These are phyloP conservation scores for Gadopsis bispinosus DNA, from an alignment of 2,797 vertebrate genomes.

Conservation along the genomic window DNA sequence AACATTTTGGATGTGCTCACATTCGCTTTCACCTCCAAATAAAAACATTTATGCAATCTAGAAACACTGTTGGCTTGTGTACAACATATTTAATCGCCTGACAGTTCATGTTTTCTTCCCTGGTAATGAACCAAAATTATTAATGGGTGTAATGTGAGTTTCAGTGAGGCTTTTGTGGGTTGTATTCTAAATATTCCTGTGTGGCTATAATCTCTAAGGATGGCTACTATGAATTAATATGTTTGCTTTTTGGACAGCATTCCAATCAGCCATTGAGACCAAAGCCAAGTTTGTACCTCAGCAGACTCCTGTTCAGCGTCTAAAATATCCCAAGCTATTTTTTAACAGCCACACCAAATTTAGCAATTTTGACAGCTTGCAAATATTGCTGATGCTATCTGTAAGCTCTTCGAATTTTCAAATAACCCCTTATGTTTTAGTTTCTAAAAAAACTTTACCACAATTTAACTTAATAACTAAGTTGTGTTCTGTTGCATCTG, in stretches of 20 bases:
- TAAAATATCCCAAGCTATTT: constrained; percentile 37
- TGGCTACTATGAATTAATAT: constrained; percentile 30
- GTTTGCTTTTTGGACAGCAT: constrained; percentile 40
- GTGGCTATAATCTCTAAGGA: constrained; percentile 20
- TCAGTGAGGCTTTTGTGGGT: constrained; percentile 4
- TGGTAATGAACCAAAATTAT: neutral
- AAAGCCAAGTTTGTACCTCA: constrained; percentile 44
- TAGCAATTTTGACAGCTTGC: constrained; percentile 10
- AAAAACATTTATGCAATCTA: neutral
- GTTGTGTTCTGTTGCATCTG: constrained; percentile 3
- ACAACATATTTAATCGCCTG: neutral
- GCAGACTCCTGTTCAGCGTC: constrained; percentile 27
- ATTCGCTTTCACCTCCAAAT: neutral
- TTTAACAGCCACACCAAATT: constrained; percentile 32
- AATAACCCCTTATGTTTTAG: constrained; percentile 3
- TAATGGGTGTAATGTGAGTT: constrained; percentile 15
- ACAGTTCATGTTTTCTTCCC: neutral
- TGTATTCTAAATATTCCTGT: constrained; percentile 34
- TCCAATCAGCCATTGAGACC: constrained; percentile 17
- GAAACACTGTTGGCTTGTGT: neutral
- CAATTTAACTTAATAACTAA: neutral
- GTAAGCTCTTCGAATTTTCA: constrained; percentile 7
- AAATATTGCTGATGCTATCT: constrained; percentile 22
- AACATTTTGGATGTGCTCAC: neutral
- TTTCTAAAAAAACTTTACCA: neutral